Evolutionary conservation across 2,113 vertebrate species (phyloP).

Genomic region (Acrocephalus kingi): DNA sequence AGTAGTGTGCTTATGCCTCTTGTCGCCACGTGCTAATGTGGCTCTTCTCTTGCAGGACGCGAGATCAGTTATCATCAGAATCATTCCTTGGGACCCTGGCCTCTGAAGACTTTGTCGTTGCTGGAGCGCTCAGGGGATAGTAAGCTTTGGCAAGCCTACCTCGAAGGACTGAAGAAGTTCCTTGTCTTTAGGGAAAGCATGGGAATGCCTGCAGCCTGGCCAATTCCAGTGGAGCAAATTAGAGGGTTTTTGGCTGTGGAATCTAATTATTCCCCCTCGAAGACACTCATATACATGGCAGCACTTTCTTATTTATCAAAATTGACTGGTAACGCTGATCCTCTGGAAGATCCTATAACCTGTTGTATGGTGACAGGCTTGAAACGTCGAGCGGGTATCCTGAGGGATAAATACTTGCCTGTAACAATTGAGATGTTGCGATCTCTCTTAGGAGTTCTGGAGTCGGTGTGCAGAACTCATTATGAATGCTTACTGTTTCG

Average conservation of each 20-base stretch:
- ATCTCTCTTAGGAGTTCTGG: slow-evolving; percentile 31
- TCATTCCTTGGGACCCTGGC: not conserved
- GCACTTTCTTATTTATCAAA: slow-evolving; percentile 37
- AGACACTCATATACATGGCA: not conserved
- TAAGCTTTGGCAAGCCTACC: slow-evolving; percentile 33
- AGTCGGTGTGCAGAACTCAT: not conserved
- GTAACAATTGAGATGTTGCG: slow-evolving; percentile 23
- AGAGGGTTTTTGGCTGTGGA: slow-evolving; percentile 38
- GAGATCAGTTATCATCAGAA: not conserved
- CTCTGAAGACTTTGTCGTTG: not conserved
- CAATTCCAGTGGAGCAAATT: slow-evolving; percentile 44
- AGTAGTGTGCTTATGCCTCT: not conserved
- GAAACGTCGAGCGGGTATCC: not conserved
- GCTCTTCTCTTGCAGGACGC: not conserved
- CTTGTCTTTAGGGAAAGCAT: not conserved
- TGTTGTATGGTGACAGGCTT: not conserved
- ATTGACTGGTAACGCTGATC: slow-evolving; percentile 1
- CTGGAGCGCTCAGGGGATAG: not conserved
- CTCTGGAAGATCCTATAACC: slow-evolving; percentile 19
- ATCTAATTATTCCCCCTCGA: not conserved
- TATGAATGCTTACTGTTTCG: slow-evolving; percentile 40
- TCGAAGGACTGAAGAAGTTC: slow-evolving; percentile 16
- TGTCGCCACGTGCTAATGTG: not conserved
- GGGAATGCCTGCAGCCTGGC: slow-evolving; percentile 38
- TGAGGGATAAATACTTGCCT: slow-evolving; percentile 8